These are phyloP conservation scores for Trachelipus rathkii DNA, from an alignment of 1,140 invertebrate species.

Conservation along the genomic window DNA sequence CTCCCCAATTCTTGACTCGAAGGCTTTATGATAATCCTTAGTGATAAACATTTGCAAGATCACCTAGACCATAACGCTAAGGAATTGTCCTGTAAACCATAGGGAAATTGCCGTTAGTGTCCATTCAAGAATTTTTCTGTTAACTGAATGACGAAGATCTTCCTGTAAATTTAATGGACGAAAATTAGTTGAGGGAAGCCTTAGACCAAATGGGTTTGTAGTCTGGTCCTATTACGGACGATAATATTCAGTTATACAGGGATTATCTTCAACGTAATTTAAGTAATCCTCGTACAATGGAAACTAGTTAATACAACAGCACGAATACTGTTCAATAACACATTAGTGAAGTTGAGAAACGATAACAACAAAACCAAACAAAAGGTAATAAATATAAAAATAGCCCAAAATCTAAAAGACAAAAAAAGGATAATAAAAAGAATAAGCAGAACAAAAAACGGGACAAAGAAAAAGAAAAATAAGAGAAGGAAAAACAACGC, in stretches of 20 bases:
- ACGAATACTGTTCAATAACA: not conserved
- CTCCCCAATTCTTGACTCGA: not conserved
- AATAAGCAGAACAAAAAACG: not conserved
- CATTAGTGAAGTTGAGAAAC: not conserved
- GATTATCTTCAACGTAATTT: not conserved
- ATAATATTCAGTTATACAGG: slow-evolving; percentile 1
- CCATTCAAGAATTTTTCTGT: not conserved
- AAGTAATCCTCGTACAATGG: not conserved
- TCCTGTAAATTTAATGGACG: not conserved
- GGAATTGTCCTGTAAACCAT: not conserved
- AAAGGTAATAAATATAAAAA: not conserved
- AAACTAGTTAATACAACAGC: not conserved
- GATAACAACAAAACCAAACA: no score
- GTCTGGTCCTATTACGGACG: not conserved
- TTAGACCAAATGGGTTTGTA: not conserved
- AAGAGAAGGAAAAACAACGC: not conserved
- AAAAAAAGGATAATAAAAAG: not conserved
- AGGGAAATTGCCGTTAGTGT: not conserved
- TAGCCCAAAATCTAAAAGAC: not conserved
- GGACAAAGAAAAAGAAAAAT: not conserved
- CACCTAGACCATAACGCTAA: not conserved
- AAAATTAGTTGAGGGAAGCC: not conserved
- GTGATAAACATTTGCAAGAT: not conserved
- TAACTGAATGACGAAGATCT: not conserved
- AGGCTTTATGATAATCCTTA: not conserved